phyloP scores from a whole-genome alignment of 2,888 invertebrate genomes.

The Cosmorhoe ocellata region DNA sequence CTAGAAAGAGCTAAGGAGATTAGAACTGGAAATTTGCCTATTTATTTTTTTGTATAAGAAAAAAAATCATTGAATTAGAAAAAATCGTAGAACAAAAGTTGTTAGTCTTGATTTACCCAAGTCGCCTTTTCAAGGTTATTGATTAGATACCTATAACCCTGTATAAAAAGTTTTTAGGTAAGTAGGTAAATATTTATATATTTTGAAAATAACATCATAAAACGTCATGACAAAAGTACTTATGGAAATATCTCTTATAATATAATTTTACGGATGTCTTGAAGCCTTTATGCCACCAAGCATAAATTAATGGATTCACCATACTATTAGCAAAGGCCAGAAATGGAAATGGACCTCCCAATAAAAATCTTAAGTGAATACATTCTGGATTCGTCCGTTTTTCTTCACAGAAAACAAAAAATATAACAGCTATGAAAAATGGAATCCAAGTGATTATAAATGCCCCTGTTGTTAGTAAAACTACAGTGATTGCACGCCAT shows the following conservation, averaged over 20 bases:
- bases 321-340: conserved; percentile 84
- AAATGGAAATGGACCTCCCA: conserved; percentile 83
- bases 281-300: conserved; percentile 88
- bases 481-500: conserved; percentile 84
- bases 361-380: conserved; percentile 68
- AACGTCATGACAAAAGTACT: conserved; percentile 22
- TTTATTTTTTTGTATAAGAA: too few species aligned
- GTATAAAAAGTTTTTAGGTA: too few species aligned
- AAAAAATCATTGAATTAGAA: too few species aligned
- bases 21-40: too few species aligned
- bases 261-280: conserved; percentile 70
- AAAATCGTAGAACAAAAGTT: too few species aligned
- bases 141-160: too few species aligned
- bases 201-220: too few species aligned
- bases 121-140: too few species aligned
- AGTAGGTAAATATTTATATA: too few species aligned
- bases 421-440: conserved; percentile 81
- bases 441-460: conserved; percentile 85
- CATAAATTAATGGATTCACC: conserved; percentile 85
- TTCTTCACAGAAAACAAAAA: conserved; percentile 79
- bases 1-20: too few species aligned
- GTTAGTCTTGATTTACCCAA: too few species aligned
- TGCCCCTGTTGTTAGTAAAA: conserved; percentile 83
- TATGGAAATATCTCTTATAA: conserved; percentile 32
- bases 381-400: conserved; percentile 71